These are phyloP conservation scores for Cetonia aurata DNA, from an alignment of 2,888 invertebrate genomes.

Conservation along the genomic window DNA sequence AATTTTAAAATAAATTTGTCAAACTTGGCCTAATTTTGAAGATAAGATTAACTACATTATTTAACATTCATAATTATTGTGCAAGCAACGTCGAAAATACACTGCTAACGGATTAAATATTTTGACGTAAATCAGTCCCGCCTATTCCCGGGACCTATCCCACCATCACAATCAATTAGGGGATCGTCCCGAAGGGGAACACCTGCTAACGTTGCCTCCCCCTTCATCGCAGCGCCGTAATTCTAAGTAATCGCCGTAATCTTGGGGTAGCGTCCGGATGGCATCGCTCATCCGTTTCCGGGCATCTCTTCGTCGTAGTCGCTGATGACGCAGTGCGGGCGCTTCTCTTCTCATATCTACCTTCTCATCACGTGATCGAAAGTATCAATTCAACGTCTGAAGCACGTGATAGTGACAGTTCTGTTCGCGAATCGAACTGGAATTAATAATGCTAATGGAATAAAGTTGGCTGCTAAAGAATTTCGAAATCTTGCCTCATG, in stretches of 20 bases:
- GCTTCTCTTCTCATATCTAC: conserved; percentile 49
- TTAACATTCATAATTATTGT: no score
- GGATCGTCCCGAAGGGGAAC: conserved; percentile 16
- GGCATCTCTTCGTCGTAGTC: conserved; percentile 50
- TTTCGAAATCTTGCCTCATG: conserved; percentile 1
- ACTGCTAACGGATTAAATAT: no score
- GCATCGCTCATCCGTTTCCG: conserved; percentile 53
- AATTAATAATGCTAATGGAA: conserved; percentile 6
- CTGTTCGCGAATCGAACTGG: no score
- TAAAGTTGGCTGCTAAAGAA: conserved; percentile 8
- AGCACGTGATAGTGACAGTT: conserved; percentile 54
- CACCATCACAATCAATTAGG: conserved; percentile 31
- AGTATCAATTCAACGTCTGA: conserved; percentile 53
- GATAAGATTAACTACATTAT: no score
- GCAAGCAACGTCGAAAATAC: no score
- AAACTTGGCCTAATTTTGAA: no score
- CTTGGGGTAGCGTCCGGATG: conserved; percentile 48
- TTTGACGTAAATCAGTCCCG: no score
- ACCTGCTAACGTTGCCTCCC: conserved; percentile 29
- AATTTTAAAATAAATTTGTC: no score
- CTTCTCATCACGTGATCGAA: conserved; percentile 55
- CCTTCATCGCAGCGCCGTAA: conserved; percentile 3
- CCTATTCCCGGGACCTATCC: not conserved
- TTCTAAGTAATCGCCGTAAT: conserved; percentile 50
- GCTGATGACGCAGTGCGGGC: conserved; percentile 9